Conservation (phyloP, 2,113 vertebrate species). For the Henicopernis longicauda region DNA sequence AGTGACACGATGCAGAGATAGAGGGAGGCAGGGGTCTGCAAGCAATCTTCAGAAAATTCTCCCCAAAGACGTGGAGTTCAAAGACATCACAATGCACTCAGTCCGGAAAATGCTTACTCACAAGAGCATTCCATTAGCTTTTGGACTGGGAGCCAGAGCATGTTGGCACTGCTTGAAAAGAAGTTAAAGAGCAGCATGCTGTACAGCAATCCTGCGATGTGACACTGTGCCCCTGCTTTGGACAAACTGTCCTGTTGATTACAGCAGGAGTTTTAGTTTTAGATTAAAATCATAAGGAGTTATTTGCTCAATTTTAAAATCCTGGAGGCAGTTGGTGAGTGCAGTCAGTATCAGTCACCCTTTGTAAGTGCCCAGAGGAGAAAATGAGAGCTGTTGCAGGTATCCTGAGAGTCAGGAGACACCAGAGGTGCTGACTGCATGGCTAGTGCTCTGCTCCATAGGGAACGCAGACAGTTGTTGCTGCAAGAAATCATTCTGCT, state of each 20-base stretch:
- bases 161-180: not conserved
- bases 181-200: not conserved
- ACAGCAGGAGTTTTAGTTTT: not conserved
- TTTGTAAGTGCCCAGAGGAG: not conserved
- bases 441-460: not conserved
- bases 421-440: not conserved
- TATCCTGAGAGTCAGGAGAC: not conserved
- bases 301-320: not conserved
- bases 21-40: not conserved
- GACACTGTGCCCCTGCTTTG: not conserved
- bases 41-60: not conserved
- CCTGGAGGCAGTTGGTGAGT: not conserved
- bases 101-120: constrained; percentile 5
- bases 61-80: not conserved
- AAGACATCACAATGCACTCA: not conserved
- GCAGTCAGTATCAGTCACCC: not conserved
- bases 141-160: not conserved
- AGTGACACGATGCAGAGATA: not conserved
- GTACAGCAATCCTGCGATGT: rapidly evolving
- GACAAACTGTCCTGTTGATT: not conserved
- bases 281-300: not conserved
- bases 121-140: not conserved
- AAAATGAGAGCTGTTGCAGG: not conserved
- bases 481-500: not conserved
- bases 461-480: not conserved